Evolutionary conservation across 2,113 vertebrate genomes (phyloP).

Genomic region (Scomber scombrus): DNA sequence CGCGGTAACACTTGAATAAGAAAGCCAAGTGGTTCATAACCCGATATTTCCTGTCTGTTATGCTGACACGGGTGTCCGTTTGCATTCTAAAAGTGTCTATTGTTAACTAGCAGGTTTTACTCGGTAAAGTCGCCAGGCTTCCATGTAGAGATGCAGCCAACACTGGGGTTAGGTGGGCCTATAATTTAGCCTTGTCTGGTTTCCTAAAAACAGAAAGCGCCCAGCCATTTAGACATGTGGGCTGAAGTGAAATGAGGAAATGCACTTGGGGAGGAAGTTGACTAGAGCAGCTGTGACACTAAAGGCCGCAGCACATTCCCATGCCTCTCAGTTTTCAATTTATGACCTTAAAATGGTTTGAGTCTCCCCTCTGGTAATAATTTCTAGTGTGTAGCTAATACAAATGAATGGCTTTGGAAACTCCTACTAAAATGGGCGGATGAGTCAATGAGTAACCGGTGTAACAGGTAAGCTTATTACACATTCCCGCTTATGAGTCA

Average conservation of each 20-base stretch:
- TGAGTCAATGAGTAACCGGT: constrained; percentile 72
- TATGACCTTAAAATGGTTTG: constrained; percentile 74
- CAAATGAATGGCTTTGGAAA: constrained; percentile 35
- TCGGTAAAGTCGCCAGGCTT: constrained; percentile 5
- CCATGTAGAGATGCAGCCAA: constrained; percentile 15
- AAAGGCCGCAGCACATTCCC: constrained; percentile 75
- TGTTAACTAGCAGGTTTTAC: constrained; percentile 19
- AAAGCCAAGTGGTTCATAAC: rapidly evolving
- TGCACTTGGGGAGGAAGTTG: constrained; percentile 74
- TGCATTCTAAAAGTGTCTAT: neutral
- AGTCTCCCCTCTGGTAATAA: constrained; percentile 44
- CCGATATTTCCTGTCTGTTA: neutral
- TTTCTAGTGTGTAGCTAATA: constrained; percentile 46
- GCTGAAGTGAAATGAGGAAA: constrained; percentile 77
- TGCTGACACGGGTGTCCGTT: neutral
- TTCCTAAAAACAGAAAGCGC: constrained; percentile 48
- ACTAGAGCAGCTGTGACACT: constrained; percentile 75
- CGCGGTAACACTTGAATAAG: neutral
- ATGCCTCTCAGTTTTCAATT: constrained; percentile 80
- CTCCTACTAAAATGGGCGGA: constrained; percentile 31
- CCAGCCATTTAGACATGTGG: constrained; percentile 59
- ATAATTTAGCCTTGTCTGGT: constrained; percentile 44
- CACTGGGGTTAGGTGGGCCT: constrained; percentile 39
- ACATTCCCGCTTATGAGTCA: constrained; percentile 74
- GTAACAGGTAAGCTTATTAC: constrained; percentile 79